A percentile compares a stretch with the other conserved stretches of the same genome.
These are phyloP conservation scores for Pteropus rufus DNA, from an alignment of 2,797 vertebrate genomes.

Conservation along the genomic window DNA sequence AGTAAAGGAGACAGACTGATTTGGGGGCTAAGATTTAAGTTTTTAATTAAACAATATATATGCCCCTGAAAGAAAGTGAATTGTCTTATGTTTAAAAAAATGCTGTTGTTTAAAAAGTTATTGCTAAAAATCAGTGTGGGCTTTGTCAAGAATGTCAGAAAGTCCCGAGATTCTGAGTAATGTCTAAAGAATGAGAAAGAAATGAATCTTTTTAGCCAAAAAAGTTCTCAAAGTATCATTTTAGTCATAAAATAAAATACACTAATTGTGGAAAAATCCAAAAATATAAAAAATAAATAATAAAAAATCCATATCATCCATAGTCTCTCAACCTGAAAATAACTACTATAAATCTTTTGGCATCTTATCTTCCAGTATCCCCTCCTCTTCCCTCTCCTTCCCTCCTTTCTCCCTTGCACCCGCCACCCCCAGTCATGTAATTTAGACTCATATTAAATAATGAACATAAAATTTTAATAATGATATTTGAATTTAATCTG, in stretches of 20 bases:
- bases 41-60: not conserved
- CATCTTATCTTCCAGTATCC: not conserved
- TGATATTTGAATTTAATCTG: not conserved
- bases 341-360: not conserved
- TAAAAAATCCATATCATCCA: not conserved
- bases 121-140: not conserved
- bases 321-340: not conserved
- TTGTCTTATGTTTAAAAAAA: not conserved
- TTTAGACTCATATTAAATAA: conserved; percentile 1
- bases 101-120: conserved; percentile 29
- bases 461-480: not conserved
- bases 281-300: not conserved
- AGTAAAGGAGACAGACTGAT: not conserved
- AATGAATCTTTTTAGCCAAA: not conserved
- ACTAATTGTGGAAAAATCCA: not conserved
- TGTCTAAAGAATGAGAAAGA: conserved; percentile 46
- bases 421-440: not conserved
- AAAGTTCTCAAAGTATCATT: not conserved
- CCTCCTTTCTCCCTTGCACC: not conserved
- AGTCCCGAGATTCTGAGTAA: conserved; percentile 19
- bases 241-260: conserved; percentile 12
- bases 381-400: fast-evolving
- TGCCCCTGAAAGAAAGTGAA: not conserved
- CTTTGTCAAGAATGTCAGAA: conserved; percentile 39
- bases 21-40: not conserved